phyloP scores from a whole-genome alignment of 2,797 vertebrate species.

The Orestias chungarensis region DNA sequence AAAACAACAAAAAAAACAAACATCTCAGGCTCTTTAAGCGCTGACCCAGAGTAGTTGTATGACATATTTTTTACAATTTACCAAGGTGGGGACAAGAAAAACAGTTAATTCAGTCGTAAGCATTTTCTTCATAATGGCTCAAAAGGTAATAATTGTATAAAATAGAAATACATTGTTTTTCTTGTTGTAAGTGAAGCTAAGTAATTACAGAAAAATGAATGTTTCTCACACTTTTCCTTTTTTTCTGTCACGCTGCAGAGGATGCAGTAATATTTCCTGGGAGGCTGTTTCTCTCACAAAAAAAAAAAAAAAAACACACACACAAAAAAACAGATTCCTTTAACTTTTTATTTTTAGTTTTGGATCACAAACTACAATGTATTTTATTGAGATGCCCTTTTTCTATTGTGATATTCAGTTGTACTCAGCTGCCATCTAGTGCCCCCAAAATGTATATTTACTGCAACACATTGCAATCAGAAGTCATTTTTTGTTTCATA shows the following conservation, averaged over 20 bases:
- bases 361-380: neutral
- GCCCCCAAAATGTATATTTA: neutral
- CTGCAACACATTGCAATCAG: neutral
- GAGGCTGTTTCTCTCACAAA: conserved; percentile 57
- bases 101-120: conserved; percentile 54
- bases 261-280: conserved; percentile 52
- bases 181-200: conserved; percentile 11
- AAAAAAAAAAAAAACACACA: conserved; percentile 10
- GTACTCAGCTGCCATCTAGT: neutral
- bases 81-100: conserved; percentile 14
- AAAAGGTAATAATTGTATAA: conserved; percentile 44
- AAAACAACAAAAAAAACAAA: conserved; percentile 11
- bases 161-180: conserved; percentile 31
- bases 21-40: conserved; percentile 7
- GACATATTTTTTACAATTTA: conserved; percentile 43
- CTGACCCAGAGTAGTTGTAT: conserved; percentile 20
- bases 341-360: neutral
- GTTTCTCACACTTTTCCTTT: conserved; percentile 7
- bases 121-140: conserved; percentile 36
- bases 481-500: neutral
- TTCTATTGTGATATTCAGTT: neutral
- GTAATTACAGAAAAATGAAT: conserved; percentile 1
- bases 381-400: neutral
- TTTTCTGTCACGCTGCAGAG: conserved; percentile 37
- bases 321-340: no score